Evolutionary conservation across 2,113 vertebrate genomes (phyloP).

Genomic region (Tetrao urogallus): DNA sequence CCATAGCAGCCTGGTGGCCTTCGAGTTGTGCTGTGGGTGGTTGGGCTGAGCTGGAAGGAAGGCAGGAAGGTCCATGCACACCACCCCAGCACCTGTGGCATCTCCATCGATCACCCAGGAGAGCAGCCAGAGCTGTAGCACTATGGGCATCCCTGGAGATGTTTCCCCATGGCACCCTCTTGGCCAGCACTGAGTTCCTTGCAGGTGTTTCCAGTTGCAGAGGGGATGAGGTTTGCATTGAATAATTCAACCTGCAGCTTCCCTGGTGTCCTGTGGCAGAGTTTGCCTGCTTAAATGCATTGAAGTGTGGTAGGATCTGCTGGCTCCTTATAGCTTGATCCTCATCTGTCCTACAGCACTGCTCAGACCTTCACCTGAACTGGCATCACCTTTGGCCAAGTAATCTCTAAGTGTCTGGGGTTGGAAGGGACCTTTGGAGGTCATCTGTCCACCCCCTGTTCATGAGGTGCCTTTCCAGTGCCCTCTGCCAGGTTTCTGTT

Average conservation of each 20-base stretch:
- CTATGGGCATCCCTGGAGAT: fast-evolving
- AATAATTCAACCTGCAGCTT: fast-evolving
- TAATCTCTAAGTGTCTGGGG: background rate
- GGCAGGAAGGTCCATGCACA: fast-evolving
- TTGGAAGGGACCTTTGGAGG: background rate
- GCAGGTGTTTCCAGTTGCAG: background rate
- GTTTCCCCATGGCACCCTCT: background rate
- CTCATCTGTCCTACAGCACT: background rate
- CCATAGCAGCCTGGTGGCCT: background rate
- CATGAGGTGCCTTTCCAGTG: background rate
- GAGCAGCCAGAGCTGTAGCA: background rate
- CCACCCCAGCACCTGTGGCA: fast-evolving
- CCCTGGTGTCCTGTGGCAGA: background rate
- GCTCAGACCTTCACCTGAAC: background rate
- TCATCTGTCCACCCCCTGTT: background rate
- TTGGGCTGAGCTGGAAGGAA: background rate
- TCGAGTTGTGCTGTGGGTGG: fast-evolving
- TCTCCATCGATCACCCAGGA: too few species aligned
- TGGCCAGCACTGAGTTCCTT: background rate
- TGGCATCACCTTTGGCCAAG: background rate
- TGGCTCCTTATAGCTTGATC: background rate
- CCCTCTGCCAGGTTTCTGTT: background rate
- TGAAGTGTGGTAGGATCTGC: background rate
- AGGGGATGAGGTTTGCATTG: background rate
- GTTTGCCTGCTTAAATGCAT: background rate